Conservation (phyloP, 2,113 vertebrate genomes). For the Thryonomys swinderianus region DNA sequence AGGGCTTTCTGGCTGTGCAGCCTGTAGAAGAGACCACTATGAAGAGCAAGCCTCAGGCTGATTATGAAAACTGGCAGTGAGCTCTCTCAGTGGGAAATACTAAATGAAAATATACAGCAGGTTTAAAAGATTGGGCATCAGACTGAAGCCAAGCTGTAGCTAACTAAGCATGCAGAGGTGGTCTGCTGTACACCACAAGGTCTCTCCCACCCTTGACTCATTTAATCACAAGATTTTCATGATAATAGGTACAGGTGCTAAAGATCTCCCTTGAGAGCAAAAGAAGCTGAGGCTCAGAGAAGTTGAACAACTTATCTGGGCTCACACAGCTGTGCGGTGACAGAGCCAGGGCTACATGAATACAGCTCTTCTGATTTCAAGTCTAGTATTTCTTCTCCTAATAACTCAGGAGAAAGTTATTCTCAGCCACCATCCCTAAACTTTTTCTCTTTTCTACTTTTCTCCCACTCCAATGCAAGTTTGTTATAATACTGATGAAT, state of each 20-base stretch:
- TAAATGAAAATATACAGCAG: neutral
- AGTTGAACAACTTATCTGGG: neutral
- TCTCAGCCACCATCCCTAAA: neutral
- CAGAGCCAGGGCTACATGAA: neutral
- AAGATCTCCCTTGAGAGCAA: neutral
- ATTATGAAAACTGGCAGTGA: neutral
- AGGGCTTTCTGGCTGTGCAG: neutral
- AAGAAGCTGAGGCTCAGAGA: neutral
- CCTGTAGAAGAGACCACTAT: neutral
- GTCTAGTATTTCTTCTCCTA: neutral
- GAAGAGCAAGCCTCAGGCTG: neutral
- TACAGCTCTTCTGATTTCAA: neutral
- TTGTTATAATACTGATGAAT: neutral
- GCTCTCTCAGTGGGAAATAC: neutral
- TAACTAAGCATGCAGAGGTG: neutral
- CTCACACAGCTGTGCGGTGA: neutral
- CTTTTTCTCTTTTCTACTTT: neutral
- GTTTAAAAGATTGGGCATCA: neutral
- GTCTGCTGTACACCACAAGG: fast-evolving
- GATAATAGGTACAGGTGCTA: neutral
- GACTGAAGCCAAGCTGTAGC: neutral
- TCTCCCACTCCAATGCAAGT: neutral
- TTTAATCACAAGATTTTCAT: neutral
- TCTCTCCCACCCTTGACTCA: neutral
- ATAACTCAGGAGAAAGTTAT: neutral